Conservation (phyloP, 1,140 invertebrate species). For the Calosoma granatense region DNA sequence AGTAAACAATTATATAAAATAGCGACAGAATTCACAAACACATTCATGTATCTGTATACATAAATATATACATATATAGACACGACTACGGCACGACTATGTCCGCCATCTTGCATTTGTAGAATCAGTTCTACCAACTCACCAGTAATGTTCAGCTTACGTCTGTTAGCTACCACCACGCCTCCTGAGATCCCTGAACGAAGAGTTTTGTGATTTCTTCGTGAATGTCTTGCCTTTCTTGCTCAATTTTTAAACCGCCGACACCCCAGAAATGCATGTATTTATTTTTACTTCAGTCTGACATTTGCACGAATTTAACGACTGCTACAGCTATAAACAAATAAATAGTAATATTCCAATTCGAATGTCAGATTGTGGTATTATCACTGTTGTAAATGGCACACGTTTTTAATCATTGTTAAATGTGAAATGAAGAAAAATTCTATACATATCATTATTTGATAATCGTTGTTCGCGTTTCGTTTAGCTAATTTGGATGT, state of each 20-base stretch:
- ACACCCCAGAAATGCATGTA: neutral
- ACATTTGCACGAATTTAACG: too few species aligned
- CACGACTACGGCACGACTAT: too few species aligned
- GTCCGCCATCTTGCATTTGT: neutral
- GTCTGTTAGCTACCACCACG: too few species aligned
- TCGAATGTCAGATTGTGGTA: too few species aligned
- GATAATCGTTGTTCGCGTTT: neutral
- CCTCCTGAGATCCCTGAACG: too few species aligned
- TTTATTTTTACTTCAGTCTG: neutral
- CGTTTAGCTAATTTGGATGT: too few species aligned
- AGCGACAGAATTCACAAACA: neutral
- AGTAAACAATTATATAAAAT: too few species aligned
- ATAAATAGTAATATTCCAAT: too few species aligned
- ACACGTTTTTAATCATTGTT: constrained; percentile 2
- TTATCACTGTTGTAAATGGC: too few species aligned
- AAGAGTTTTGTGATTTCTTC: neutral
- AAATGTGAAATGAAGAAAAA: neutral
- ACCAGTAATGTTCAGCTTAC: neutral
- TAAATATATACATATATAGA: neutral
- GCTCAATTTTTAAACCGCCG: constrained; percentile 1
- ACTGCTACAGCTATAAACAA: too few species aligned
- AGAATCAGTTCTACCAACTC: too few species aligned
- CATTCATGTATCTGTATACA: neutral
- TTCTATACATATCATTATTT: constrained; percentile 7
- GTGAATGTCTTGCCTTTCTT: constrained; percentile 5